Conservation (phyloP, 2,113 vertebrate species). For the Salminus brasiliensis region DNA sequence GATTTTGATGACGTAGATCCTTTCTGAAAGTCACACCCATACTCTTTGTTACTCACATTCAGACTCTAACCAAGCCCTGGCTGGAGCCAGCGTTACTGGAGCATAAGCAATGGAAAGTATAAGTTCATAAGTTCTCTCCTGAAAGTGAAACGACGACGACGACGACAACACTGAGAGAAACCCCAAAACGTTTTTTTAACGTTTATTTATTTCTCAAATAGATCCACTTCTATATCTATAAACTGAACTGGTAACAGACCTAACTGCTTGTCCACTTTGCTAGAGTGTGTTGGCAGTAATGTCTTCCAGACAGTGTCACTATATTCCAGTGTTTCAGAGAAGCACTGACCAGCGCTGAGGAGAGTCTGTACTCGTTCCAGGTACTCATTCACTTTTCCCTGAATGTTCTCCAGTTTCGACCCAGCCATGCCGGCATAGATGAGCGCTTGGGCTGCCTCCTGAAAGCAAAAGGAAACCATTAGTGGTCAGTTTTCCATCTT, state of each 20-base stretch:
- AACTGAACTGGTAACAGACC: not conserved
- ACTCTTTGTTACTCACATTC: too few species aligned
- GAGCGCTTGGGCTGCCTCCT: constrained; percentile 93
- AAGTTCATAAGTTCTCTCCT: constrained; percentile 27
- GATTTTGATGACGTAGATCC: not conserved
- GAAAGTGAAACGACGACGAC: not conserved
- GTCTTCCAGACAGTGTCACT: not conserved
- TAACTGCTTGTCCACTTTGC: too few species aligned
- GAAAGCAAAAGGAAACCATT: not conserved
- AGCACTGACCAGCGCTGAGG: constrained; percentile 85
- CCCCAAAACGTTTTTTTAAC: not conserved
- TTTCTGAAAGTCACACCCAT: constrained; percentile 32
- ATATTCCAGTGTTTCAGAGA: not conserved
- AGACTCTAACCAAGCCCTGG: constrained; percentile 22
- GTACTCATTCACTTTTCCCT: constrained; percentile 95
- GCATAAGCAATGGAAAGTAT: constrained; percentile 54
- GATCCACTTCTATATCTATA: not conserved
- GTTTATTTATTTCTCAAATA: not conserved
- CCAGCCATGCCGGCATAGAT: constrained; percentile 98
- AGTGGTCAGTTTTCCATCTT: too few species aligned
- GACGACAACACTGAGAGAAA: not conserved
- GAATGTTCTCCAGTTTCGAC: constrained; percentile 92
- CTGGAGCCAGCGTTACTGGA: not conserved
- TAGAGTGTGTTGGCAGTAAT: not conserved
- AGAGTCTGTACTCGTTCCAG: constrained; percentile 93